A percentile compares a stretch with the other conserved stretches of the same genome.
Conservation (phyloP, 23 tunicate species). For the Aplidium turbinatum region DNA sequence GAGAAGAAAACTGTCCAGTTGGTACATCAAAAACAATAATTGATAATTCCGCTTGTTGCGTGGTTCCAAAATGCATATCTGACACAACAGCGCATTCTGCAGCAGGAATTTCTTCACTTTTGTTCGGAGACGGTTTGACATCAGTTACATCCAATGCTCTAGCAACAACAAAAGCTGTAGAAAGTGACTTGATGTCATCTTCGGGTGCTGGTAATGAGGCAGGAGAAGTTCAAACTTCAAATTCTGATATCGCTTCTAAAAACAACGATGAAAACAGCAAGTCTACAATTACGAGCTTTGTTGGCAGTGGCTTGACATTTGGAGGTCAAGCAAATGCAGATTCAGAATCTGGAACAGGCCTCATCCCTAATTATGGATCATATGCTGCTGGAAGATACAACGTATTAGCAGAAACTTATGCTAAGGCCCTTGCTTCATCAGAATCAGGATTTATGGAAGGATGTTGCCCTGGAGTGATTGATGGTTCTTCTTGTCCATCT, state of each 20-base stretch:
- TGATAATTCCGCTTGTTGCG: conserved; percentile 62
- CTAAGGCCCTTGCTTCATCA: conserved; percentile 33
- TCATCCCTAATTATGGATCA: conserved; percentile 37
- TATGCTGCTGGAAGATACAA: conserved; percentile 73
- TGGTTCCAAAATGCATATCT: conserved; percentile 60
- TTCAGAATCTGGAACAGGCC: not conserved
- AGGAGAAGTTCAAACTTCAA: not conserved
- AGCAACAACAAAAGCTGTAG: not conserved
- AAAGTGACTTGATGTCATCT: not conserved
- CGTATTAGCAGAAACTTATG: conserved; percentile 48
- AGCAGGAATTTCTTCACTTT: not conserved
- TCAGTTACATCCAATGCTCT: not conserved
- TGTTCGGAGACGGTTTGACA: not conserved
- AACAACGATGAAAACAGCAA: not conserved
- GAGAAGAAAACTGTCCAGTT: conserved; percentile 40
- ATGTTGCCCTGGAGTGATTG: conserved; percentile 65
- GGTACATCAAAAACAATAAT: conserved; percentile 27
- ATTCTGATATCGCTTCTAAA: not conserved
- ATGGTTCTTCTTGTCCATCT: conserved; percentile 56
- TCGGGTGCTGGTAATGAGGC: not conserved
- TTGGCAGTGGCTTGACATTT: conserved; percentile 12
- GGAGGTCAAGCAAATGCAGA: conserved; percentile 13
- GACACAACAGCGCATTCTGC: conserved; percentile 6
- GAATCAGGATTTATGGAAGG: conserved; percentile 36
- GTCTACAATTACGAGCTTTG: conserved; percentile 2